phyloP scores from a whole-genome alignment of 2,888 invertebrate species.

The Microdon myrmicae region DNA sequence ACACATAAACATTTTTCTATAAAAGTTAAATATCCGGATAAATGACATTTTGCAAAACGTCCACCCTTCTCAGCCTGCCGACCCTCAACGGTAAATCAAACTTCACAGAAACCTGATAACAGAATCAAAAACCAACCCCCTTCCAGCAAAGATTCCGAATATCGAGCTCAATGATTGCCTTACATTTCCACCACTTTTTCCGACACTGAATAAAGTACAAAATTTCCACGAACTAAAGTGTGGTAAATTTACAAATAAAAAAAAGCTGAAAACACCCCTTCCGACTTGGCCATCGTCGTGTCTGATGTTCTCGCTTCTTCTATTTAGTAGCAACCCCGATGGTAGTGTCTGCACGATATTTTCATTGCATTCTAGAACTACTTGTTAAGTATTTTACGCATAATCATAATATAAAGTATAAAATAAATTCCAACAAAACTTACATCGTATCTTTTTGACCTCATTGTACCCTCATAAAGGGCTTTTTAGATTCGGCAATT shows the following conservation, averaged over 20 bases:
- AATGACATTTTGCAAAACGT: too few relatives aligned
- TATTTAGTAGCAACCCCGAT: too few relatives aligned
- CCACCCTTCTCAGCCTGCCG: too few relatives aligned
- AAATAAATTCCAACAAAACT: slow-evolving; percentile 53
- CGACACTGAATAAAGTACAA: slow-evolving; percentile 19
- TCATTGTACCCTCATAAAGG: slow-evolving; percentile 67
- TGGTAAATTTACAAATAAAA: slow-evolving; percentile 4
- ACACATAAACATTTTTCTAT: too few relatives aligned
- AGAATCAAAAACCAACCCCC: slow-evolving; percentile 5
- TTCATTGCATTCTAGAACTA: too few relatives aligned
- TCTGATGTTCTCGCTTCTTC: too few relatives aligned
- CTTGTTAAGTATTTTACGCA: neutral
- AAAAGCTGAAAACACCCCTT: slow-evolving; percentile 22
- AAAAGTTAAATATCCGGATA: too few relatives aligned
- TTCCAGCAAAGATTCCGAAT: neutral
- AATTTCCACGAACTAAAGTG: slow-evolving; percentile 14
- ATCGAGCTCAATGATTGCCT: slow-evolving; percentile 8
- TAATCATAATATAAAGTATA: neutral
- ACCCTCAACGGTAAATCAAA: slow-evolving; percentile 13
- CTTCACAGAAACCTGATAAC: slow-evolving; percentile 22
- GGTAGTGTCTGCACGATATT: too few relatives aligned
- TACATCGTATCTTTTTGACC: slow-evolving; percentile 67
- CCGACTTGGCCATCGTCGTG: too few relatives aligned
- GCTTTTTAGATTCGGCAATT: slow-evolving; percentile 63
- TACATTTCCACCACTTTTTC: slow-evolving; percentile 24